Base-by-base conservation (phyloP, 2,797 vertebrate species). In the Odontamblyopus lacepedii region DNA sequence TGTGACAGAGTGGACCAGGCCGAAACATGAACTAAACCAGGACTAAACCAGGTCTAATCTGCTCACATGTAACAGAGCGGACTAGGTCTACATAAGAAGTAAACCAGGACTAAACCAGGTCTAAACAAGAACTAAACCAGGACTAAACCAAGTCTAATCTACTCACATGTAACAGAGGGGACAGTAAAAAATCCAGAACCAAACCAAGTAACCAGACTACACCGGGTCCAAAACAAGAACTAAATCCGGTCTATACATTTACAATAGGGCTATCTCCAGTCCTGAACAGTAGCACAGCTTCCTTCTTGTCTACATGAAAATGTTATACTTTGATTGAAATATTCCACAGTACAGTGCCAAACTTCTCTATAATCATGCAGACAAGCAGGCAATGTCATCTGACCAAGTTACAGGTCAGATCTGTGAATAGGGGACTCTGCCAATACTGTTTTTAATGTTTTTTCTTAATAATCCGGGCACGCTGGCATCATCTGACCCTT, bases 91-190 rank as follows among this genome's bases (percentile, higher is more conserved):
- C 2, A 8, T 7, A 0, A 55, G 23, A 23, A 23, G 0, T 23
- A 23, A 23, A 23, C 23, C 23, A 23, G 23, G 23, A 23, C 23
- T 23, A 23, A 23, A 23, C 23, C 23, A 23, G 16, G 18, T 1
- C 53, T 44, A 44, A 44, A 44, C 11, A 11, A 44, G 12, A 2
- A 7, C 53, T 56, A 56, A 23, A 56, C n/a, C 7, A 56, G n/a
- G 0, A 3, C 9, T 23, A 56, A 26, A 56, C 55, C n/a, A 26
- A 23, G 8, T 4, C 55, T 56, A 56, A 23, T 44, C 84, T 75
- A 50, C 50, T 53, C 35, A 61, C 69, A 70, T n/a, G 70, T 70
- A 38, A 76, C 44, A 44, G 70, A 70, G 73, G 69, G 44, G 66
- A 76, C 35, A 66, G 69, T 66, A 61, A 67, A n/a, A 0, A 19